phyloP scores from a whole-genome alignment of 2,797 vertebrate species.

The Sebastes cheni region DNA sequence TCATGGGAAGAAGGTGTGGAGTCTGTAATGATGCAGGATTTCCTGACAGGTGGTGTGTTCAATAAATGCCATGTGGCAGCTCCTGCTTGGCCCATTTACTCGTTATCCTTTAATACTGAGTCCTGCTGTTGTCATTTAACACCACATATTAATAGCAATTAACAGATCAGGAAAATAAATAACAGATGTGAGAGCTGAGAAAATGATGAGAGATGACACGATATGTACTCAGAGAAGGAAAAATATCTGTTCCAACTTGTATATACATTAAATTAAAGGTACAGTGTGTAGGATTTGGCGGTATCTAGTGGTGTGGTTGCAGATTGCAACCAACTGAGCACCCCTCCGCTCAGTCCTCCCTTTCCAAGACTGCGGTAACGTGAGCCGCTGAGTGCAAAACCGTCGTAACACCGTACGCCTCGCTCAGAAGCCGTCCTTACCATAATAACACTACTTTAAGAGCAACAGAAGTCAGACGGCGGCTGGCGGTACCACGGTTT shows the following conservation, averaged over 20 bases:
- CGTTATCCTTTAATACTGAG: conserved; percentile 38
- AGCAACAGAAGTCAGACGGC: rapidly evolving
- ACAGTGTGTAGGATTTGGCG: no score
- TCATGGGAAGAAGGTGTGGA: conserved; percentile 27
- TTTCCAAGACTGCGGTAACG: no score
- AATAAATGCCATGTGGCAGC: conserved; percentile 43
- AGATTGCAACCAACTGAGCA: no score
- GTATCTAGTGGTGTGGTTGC: no score
- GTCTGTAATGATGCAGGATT: conserved; percentile 43
- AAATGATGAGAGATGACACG: neutral
- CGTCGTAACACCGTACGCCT: no score
- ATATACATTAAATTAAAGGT: neutral
- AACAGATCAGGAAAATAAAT: conserved; percentile 38
- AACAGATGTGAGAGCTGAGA: conserved; percentile 7
- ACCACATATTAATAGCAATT: conserved; percentile 47
- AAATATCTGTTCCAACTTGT: neutral
- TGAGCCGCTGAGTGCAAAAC: no score
- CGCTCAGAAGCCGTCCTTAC: rapidly evolving
- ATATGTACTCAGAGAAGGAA: rapidly evolving
- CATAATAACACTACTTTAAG: no score
- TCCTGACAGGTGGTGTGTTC: conserved; percentile 68
- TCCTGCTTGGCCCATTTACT: conserved; percentile 30
- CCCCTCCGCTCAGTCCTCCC: no score
- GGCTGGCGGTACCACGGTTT: no score
- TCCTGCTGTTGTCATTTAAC: conserved; percentile 57